phyloP scores from a whole-genome alignment of 2,113 vertebrate genomes.

The Pionites leucogaster region DNA sequence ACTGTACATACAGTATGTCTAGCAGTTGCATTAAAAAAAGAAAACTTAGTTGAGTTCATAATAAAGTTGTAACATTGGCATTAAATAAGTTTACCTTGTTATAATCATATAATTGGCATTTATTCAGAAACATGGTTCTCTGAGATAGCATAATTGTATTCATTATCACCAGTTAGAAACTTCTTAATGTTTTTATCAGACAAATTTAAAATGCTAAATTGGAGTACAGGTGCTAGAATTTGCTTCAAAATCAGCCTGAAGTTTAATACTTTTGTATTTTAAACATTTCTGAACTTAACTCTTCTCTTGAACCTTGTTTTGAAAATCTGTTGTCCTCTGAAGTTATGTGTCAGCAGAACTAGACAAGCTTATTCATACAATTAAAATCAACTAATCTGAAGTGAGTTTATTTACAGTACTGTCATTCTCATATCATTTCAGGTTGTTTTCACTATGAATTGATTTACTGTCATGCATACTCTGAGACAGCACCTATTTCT shows the following conservation, averaged over 20 bases:
- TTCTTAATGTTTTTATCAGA: not conserved
- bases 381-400: not conserved
- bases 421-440: not conserved
- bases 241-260: not conserved
- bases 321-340: not conserved
- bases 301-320: not conserved
- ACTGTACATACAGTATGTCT: not conserved
- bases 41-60: not conserved
- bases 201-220: not conserved
- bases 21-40: not conserved
- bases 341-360: not conserved
- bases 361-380: not conserved
- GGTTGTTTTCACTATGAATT: not conserved
- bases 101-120: not conserved
- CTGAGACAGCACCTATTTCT: not conserved
- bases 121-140: constrained; percentile 7
- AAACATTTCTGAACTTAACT: not conserved
- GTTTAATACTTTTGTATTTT: not conserved
- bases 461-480: not conserved
- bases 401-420: not conserved
- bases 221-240: not conserved
- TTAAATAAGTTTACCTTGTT: not conserved
- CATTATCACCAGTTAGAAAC: not conserved
- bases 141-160: not conserved
- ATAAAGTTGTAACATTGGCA: not conserved